A percentile compares a stretch with the other conserved stretches of the same genome.
These are phyloP conservation scores for Gnatocerus cornutus DNA, from an alignment of 2,888 invertebrate species.

Conservation along the genomic window DNA sequence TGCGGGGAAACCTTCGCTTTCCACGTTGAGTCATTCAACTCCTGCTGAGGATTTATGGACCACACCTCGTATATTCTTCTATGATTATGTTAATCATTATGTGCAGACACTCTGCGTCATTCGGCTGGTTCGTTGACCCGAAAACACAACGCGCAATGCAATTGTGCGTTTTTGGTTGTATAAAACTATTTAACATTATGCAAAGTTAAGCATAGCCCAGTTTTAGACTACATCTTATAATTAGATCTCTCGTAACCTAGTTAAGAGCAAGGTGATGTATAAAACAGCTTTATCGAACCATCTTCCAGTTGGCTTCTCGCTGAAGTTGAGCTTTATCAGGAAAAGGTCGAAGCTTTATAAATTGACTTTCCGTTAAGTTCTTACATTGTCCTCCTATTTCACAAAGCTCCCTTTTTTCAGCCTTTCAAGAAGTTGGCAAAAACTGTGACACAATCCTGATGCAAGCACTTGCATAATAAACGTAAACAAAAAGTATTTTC, in stretches of 20 bases:
- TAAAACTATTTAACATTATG: slow-evolving; percentile 38
- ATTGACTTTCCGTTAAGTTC: slow-evolving; percentile 18
- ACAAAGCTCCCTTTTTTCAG: neutral
- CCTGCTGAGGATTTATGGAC: neutral
- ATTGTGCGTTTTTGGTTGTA: slow-evolving; percentile 41
- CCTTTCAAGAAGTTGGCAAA: slow-evolving; percentile 1
- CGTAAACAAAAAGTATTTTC: slow-evolving; percentile 2
- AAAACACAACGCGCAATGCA: slow-evolving; percentile 33
- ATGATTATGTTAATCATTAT: slow-evolving; percentile 36
- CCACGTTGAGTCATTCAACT: too few species aligned
- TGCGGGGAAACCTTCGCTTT: slow-evolving; percentile 19
- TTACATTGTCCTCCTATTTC: slow-evolving; percentile 7
- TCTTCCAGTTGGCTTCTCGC: slow-evolving; percentile 37
- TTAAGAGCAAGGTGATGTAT: slow-evolving; percentile 33
- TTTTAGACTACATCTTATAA: slow-evolving; percentile 26
- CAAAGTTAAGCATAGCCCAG: slow-evolving; percentile 16
- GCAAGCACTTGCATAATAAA: slow-evolving; percentile 1
- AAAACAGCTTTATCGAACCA: slow-evolving; percentile 38
- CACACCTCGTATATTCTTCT: slow-evolving; percentile 33
- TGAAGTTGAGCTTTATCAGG: slow-evolving; percentile 37
- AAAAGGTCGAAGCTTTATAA: slow-evolving; percentile 41
- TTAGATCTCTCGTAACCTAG: slow-evolving; percentile 38
- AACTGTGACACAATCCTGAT: neutral
- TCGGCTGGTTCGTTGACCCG: slow-evolving; percentile 25
- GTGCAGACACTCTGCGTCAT: slow-evolving; percentile 36